Conservation (phyloP, 2,113 vertebrate genomes). For the Calypte anna region DNA sequence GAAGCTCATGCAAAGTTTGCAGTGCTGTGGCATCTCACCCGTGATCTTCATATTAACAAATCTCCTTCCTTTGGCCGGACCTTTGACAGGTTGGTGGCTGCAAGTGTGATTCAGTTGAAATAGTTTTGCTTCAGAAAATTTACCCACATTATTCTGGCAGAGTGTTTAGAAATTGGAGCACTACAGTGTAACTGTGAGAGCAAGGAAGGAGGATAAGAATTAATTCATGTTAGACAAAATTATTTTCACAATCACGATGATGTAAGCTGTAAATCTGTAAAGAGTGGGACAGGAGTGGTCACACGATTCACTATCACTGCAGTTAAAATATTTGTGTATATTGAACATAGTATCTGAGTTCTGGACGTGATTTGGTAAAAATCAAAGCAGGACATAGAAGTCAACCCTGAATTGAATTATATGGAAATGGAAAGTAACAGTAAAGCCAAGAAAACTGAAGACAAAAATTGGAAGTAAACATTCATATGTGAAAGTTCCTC, state of each 20-base stretch:
- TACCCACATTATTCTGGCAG: background rate
- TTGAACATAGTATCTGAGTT: background rate
- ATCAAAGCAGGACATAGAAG: background rate
- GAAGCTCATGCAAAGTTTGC: slow-evolving; percentile 97
- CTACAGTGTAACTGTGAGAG: background rate
- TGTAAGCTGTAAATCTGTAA: background rate
- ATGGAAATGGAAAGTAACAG: background rate
- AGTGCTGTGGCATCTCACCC: slow-evolving; percentile 96
- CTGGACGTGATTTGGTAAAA: background rate
- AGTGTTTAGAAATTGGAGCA: background rate
- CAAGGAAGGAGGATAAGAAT: background rate
- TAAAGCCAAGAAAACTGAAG: background rate
- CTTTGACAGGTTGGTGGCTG: slow-evolving; percentile 92
- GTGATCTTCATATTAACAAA: slow-evolving; percentile 96
- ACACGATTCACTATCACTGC: background rate
- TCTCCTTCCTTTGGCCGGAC: slow-evolving; percentile 94
- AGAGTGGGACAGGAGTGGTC: background rate
- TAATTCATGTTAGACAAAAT: background rate
- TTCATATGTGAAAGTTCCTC: background rate
- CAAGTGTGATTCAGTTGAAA: background rate
- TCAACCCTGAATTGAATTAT: background rate
- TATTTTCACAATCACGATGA: background rate
- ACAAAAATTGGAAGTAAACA: background rate
- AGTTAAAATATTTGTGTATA: background rate
- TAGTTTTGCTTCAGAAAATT: background rate